Percentiles rank a stretch among this genome's conserved stretches.
These are phyloP conservation scores for Sebastes paucispinis DNA, from an alignment of 2,797 vertebrate species.

Conservation along the genomic window DNA sequence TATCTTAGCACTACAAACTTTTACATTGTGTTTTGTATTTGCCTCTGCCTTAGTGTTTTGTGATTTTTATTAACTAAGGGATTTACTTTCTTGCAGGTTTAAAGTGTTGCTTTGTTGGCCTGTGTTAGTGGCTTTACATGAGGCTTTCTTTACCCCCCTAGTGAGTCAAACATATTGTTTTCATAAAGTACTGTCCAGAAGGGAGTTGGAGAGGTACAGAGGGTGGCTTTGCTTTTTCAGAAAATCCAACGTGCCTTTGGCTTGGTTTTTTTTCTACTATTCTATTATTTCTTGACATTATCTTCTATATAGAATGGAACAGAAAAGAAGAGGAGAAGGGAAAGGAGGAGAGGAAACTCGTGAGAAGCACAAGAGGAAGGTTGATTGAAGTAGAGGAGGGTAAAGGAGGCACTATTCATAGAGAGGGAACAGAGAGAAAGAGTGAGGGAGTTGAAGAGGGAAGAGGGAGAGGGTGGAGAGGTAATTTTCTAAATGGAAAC, in stretches of 20 bases:
- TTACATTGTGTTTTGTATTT: not conserved
- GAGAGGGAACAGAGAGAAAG: constrained; percentile 27
- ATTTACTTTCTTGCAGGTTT: not conserved
- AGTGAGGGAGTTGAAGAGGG: constrained; percentile 43
- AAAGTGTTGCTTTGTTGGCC: not conserved
- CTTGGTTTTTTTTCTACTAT: not conserved
- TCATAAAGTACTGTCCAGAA: not conserved
- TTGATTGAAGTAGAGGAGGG: constrained; percentile 57
- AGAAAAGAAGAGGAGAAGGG: not conserved
- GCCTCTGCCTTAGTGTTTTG: not conserved
- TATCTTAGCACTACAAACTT: not conserved
- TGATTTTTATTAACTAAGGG: not conserved
- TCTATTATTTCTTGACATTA: constrained; percentile 12
- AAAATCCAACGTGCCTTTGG: constrained; percentile 5
- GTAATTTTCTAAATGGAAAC: constrained; percentile 82
- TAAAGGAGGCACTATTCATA: constrained; percentile 58
- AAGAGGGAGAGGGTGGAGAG: constrained; percentile 67
- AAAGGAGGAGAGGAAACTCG: not conserved
- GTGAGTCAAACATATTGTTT: constrained; percentile 16
- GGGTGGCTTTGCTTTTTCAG: not conserved
- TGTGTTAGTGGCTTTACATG: not conserved
- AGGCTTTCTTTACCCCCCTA: not conserved
- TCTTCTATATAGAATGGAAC: not conserved
- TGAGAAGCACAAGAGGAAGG: constrained; percentile 31
- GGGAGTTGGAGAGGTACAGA: constrained; percentile 5